Conservation (phyloP, 2,888 invertebrate genomes). For the Cheilosia pagana region DNA sequence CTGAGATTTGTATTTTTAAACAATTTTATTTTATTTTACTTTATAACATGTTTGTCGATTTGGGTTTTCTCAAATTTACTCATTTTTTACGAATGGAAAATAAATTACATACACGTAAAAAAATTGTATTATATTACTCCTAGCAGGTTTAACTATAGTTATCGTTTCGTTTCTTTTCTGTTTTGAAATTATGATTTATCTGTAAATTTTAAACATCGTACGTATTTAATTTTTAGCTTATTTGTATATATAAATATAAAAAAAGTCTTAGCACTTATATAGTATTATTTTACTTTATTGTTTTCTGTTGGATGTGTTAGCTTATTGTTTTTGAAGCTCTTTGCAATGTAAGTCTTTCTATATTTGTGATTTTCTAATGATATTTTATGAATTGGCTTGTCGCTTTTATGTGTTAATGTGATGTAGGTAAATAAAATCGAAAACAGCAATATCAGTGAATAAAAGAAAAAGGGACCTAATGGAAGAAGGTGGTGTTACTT, state of each 20-base stretch:
- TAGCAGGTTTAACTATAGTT: constrained; percentile 65
- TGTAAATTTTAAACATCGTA: constrained; percentile 47
- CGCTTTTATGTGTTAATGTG: not conserved
- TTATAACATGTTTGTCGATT: constrained; percentile 61
- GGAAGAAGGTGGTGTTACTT: too few species aligned
- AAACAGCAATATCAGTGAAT: not conserved
- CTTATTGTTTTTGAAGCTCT: constrained; percentile 67
- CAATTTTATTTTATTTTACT: constrained; percentile 72
- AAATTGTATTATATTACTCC: constrained; percentile 65
- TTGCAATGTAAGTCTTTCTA: constrained; percentile 53
- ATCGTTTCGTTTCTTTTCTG: constrained; percentile 10
- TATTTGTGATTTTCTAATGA: constrained; percentile 48
- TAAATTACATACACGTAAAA: constrained; percentile 66
- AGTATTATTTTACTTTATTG: constrained; percentile 52
- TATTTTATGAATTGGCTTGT: constrained; percentile 1
- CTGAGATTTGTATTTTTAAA: constrained; percentile 57
- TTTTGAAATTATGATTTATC: constrained; percentile 34
- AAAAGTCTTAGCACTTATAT: constrained; percentile 70
- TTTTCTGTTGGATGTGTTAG: constrained; percentile 46
- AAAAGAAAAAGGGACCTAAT: too few species aligned
- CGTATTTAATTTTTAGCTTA: constrained; percentile 39
- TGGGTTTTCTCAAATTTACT: constrained; percentile 35
- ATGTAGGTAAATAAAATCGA: not conserved
- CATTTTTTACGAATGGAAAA: constrained; percentile 40
- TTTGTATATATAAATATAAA: constrained; percentile 39